Base-by-base conservation (phyloP, 2,888 invertebrate genomes). In the Asteroscopus sphinx region DNA sequence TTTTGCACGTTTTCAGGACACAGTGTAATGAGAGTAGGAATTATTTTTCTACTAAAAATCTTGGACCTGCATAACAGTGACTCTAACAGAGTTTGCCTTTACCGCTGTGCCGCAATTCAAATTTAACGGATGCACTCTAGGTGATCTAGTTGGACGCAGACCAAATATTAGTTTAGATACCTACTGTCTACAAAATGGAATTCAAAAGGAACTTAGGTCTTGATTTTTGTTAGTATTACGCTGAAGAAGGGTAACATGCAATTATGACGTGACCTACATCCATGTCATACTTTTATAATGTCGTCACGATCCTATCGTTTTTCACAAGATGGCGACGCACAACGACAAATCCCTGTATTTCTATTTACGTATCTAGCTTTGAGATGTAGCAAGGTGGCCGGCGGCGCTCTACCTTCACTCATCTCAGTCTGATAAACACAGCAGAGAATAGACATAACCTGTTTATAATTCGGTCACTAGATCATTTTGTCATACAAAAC, bases 251-350 rank as follows among this genome's bases (percentile, higher is more conserved):
- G 42, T 56, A 66, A 30, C 56, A 37, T 56, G 42, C 53, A 63
- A 53, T 73, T 71, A 73, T 73, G 72, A 69, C 57, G 44, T 89
- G 89, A 89, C 87, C 89, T 82, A 89, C 82, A 89, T 91, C 76
- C 74, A 77, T 81, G 78, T 82, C 83, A 85, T 87, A 86, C 87
- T 88, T 91, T 92, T 89, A 91, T 92, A 81, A 76, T 86, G 86
- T 86, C 89, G 91, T 89, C 88, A 89, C 80, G 85, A 92, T 93
- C 88, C 93, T 94, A 93, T 94, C 93, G 90, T 92, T 94, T 93
- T 93, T 93, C 93, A 93, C 94, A 94, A 94, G 93, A 94, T 94
- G 94, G 94, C 94, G 94, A 89, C 93, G 89, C 88, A 81, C 86
- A 88, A 86, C 90, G 92, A 92, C 92, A 89, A 91, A 92, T 88